Conservation (phyloP, 2,113 vertebrate species). For the Charadrius vociferus region DNA sequence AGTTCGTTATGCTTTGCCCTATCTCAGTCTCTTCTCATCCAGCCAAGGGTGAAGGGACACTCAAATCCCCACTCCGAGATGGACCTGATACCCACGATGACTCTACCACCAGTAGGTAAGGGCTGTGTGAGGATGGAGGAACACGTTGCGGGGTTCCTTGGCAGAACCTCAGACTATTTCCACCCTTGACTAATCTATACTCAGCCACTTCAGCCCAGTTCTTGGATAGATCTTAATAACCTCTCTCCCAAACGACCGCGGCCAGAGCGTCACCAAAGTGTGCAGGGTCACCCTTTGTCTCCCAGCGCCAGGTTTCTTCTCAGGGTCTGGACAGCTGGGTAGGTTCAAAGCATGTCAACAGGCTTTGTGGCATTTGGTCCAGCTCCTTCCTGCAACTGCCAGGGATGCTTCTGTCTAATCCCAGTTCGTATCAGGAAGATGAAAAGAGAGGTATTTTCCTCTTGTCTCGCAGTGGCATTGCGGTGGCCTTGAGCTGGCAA, state of each 20-base stretch:
- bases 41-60: background rate
- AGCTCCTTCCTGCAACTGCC: background rate
- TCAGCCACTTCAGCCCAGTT: background rate
- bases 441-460: background rate
- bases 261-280: background rate
- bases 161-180: background rate
- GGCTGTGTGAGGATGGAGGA: background rate
- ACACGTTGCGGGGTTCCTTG: background rate
- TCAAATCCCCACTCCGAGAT: background rate
- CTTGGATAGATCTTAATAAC: background rate
- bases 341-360: background rate
- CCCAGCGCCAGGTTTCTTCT: background rate
- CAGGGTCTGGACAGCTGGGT: background rate
- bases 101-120: background rate
- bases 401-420: background rate
- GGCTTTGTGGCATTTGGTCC: background rate
- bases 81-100: background rate
- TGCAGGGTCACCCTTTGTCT: background rate
- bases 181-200: background rate
- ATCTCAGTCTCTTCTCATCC: background rate
- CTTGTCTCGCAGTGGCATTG: background rate
- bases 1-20: background rate
- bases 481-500: fast-evolving
- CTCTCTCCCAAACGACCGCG: background rate
- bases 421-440: background rate